phyloP scores from a whole-genome alignment of 2,888 invertebrate genomes.

The Dicyrtoma fusca region DNA sequence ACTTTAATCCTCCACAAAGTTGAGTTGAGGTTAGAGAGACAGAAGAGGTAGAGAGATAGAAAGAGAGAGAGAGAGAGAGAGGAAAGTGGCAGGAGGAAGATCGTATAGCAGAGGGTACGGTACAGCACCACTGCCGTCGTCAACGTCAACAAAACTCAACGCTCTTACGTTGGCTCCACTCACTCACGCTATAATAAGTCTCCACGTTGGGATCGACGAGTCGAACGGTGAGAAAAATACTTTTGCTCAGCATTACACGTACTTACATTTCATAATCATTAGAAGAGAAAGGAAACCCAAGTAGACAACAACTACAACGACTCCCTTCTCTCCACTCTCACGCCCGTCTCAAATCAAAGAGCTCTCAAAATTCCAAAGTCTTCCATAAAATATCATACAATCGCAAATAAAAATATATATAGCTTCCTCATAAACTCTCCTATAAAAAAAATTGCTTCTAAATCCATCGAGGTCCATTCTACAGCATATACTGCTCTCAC shows the following conservation, averaged over 20 bases:
- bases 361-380: slow-evolving; percentile 1
- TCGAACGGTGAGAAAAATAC: not conserved
- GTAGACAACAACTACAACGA: not conserved
- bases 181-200: slow-evolving; percentile 2
- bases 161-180: slow-evolving; percentile 1
- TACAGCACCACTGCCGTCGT: not conserved
- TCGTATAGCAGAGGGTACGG: not conserved
- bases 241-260: no score
- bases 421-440: not conserved
- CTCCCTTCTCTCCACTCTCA: not conserved
- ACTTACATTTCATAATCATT: not conserved
- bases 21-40: slow-evolving; percentile 1
- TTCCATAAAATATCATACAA: not conserved
- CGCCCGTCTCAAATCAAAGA: not conserved
- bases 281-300: not conserved
- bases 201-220: slow-evolving; percentile 12
- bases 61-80: no score
- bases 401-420: not conserved
- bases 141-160: slow-evolving; percentile 3
- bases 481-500: not conserved
- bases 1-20: slow-evolving; percentile 26
- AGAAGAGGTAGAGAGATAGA: no score
- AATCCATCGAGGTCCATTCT: not conserved
- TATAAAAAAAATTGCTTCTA: not conserved
- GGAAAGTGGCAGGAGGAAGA: not conserved